Conservation (phyloP, 2,888 invertebrate species). For the Sisyra nigra region DNA sequence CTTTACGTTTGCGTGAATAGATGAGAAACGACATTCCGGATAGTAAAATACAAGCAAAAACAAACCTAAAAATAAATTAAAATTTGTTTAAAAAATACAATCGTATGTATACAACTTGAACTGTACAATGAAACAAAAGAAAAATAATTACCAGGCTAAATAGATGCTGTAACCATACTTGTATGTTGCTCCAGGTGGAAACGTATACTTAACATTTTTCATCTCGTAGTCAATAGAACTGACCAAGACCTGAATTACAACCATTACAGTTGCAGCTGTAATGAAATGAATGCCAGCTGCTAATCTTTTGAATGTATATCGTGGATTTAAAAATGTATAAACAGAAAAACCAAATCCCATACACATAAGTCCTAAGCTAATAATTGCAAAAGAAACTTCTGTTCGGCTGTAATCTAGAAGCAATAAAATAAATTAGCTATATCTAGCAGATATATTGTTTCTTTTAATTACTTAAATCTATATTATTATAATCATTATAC, state of each 20-base stretch:
- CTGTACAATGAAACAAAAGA: not conserved
- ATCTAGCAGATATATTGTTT: too few relatives aligned
- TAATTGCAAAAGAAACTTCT: constrained; percentile 69
- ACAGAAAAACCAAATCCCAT: constrained; percentile 69
- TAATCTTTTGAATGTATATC: constrained; percentile 78
- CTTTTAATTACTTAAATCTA: too few relatives aligned
- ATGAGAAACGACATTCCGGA: constrained; percentile 59
- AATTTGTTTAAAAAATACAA: not conserved
- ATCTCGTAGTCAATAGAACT: constrained; percentile 56
- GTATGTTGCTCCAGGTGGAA: constrained; percentile 47
- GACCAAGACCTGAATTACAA: constrained; percentile 67
- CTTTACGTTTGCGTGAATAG: constrained; percentile 72
- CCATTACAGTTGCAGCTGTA: constrained; percentile 64
- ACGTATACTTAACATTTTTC: constrained; percentile 43
- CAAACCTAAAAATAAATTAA: constrained; percentile 29
- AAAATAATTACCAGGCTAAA: constrained; percentile 38
- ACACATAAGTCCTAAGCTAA: constrained; percentile 63
- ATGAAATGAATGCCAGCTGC: constrained; percentile 75
- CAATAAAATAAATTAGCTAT: too few relatives aligned
- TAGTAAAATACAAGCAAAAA: constrained; percentile 49
- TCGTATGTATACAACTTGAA: not conserved
- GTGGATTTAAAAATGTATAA: constrained; percentile 68
- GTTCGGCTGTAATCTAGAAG: constrained; percentile 65
- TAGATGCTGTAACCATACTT: constrained; percentile 58
- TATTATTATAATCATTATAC: too few relatives aligned